Evolutionary conservation across 2,888 invertebrate genomes (phyloP).

Genomic region (Drosophila monieri): DNA sequence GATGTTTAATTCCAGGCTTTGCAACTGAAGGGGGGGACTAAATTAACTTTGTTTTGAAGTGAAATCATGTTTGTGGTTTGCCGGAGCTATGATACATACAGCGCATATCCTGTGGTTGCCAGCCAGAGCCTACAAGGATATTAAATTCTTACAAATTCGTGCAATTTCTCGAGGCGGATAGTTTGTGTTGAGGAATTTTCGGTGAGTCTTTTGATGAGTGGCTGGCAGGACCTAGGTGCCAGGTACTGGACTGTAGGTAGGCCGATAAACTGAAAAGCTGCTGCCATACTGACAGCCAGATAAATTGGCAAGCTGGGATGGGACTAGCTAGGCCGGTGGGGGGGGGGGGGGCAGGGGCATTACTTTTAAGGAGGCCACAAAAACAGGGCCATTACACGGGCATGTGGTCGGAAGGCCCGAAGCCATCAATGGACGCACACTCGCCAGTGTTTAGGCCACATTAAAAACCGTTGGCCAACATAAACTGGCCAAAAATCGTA

Average conservation of each 20-base stretch:
- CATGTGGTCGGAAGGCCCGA: conserved; percentile 44
- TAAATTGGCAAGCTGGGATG: conserved; percentile 51
- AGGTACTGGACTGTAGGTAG: background rate
- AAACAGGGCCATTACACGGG: conserved; percentile 73
- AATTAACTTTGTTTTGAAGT: conserved; percentile 1
- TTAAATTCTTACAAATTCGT: background rate
- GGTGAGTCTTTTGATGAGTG: background rate
- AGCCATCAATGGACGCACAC: conserved; percentile 70
- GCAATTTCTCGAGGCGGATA: background rate
- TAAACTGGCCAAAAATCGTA: conserved; percentile 72
- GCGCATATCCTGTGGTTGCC: background rate
- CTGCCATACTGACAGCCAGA: conserved; percentile 38
- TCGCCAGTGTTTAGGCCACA: conserved; percentile 33
- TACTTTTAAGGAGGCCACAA: conserved; percentile 64
- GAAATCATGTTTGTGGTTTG: background rate
- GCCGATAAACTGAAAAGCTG: background rate
- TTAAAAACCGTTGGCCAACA: conserved; percentile 64
- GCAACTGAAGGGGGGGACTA: background rate
- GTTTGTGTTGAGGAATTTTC: background rate
- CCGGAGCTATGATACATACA: background rate
- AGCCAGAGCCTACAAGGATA: background rate
- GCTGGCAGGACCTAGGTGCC: too few species aligned
- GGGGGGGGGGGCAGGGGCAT: conserved; percentile 64
- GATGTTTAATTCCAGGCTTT: background rate
- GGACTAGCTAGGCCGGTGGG: conserved; percentile 14